Base-by-base conservation (phyloP, 2,113 vertebrate genomes). In the Sprattus sprattus region DNA sequence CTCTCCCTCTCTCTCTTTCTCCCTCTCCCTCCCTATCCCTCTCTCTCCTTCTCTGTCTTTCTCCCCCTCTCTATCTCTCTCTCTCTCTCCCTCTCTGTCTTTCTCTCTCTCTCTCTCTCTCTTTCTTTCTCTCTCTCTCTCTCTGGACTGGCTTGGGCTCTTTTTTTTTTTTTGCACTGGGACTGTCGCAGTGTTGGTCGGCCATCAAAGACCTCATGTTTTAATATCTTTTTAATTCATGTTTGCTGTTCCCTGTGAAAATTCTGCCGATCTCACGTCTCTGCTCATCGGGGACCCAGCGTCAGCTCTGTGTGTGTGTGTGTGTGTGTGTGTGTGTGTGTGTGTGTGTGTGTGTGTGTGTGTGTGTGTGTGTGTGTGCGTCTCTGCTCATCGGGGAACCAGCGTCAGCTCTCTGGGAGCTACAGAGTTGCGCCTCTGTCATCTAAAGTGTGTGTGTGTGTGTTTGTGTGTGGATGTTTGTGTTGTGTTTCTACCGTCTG, bases 111-210 rank as follows among this genome's bases (percentile, higher is more conserved):
- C 60, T 82, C 67, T 13, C 89, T 81, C 86, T 89, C 82, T n/a
- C 88, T 81, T 45, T 25, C 82, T 83, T 88, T 47, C 81, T 85
- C 87, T 57, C 84, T 81, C 44, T 47, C 28, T 89, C 83, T 81
- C 54, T 16, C 46, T 28, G 45, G 10, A 22, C 11, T 8, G 13
- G 15, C 10, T 39, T 25, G n/a, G 7, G 9, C 32, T 7, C 32
- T 39, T 16, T 20, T 25, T 39, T 16, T 20, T 25, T 78, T 78
- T 39, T 78, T 39, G n/a, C 71, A 10, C 25, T 75, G 85, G 67
- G 87, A 81, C n/a, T 83, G 44, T 49, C 50, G 47, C 83, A 84
- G 57, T 86, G 86, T 84, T 84, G 87, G 88, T 88, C 83, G 67
- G 47, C 32, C 57, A 86, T 86, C 84, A 87, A 84, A 86, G 82